Percentiles rank a stretch among this genome's conserved stretches.
Conservation (phyloP, 2,797 vertebrate genomes). For the Tinamus major region DNA sequence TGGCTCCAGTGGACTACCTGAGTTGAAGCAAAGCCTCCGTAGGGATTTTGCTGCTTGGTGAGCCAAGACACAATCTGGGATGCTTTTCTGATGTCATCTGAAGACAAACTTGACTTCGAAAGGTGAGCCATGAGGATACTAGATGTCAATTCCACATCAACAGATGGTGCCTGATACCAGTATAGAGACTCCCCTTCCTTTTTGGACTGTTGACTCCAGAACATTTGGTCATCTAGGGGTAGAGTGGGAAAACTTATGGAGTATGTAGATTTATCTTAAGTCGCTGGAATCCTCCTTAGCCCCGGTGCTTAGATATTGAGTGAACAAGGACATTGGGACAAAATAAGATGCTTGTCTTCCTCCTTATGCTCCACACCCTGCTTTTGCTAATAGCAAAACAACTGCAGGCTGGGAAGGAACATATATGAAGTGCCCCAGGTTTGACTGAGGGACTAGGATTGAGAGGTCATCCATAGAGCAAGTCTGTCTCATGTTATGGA, state of each 20-base stretch:
- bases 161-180: constrained; percentile 68
- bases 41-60: constrained; percentile 84
- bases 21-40: constrained; percentile 89
- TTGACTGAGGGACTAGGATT: not conserved
- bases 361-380: not conserved
- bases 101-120: constrained; percentile 69
- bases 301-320: not conserved
- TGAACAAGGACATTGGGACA: not conserved
- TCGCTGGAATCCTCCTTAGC: not conserved
- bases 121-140: constrained; percentile 86
- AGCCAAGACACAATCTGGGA: constrained; percentile 85
- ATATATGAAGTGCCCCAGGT: fast-evolving
- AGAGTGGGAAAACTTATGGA: not conserved
- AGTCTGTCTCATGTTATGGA: not conserved
- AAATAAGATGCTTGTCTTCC: not conserved
- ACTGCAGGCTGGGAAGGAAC: not conserved
- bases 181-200: constrained; percentile 44
- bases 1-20: constrained; percentile 80
- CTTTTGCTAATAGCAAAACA: not conserved
- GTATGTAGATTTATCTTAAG: not conserved
- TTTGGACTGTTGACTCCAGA: constrained; percentile 58
- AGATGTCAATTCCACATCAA: constrained; percentile 88
- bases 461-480: not conserved
- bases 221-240: constrained; percentile 54
- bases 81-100: constrained; percentile 77